Percentiles rank a stretch among this genome's conserved stretches.
Evolutionary conservation across 2,888 invertebrate species (phyloP).

Genomic region (Dolichomitus sp.): DNA sequence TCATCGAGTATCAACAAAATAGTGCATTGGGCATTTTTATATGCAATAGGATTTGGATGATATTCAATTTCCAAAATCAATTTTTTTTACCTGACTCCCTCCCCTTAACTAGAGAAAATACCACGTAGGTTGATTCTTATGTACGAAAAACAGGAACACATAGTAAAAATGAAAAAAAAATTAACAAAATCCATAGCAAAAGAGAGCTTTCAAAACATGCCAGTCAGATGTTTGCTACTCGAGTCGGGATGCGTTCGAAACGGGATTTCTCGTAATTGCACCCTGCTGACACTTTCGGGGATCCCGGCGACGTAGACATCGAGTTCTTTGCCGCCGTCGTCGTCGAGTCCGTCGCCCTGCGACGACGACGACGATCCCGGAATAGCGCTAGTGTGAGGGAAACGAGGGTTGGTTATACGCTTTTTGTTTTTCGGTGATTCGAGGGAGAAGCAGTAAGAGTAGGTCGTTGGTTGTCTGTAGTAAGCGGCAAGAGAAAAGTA

Average conservation of each 20-base stretch:
- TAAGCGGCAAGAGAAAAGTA: conserved; percentile 25
- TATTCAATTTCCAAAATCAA: no score
- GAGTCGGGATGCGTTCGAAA: conserved; percentile 42
- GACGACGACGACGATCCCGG: conserved; percentile 39
- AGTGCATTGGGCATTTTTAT: no score
- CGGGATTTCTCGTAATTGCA: conserved; percentile 67
- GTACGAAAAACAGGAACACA: neutral
- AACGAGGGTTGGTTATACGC: conserved; percentile 3
- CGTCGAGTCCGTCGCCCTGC: conserved; percentile 26
- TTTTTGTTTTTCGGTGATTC: conserved; percentile 15
- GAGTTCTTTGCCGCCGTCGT: conserved; percentile 37
- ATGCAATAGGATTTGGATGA: no score
- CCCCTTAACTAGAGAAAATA: no score
- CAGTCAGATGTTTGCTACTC: conserved; percentile 56
- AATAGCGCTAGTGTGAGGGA: conserved; percentile 41
- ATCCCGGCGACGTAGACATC: conserved; percentile 38
- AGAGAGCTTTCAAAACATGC: conserved; percentile 67
- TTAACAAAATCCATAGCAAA: conserved; percentile 45
- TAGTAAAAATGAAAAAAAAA: neutral
- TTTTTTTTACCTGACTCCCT: no score
- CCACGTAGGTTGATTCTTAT: no score
- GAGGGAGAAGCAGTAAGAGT: neutral
- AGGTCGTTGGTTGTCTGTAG: conserved; percentile 19
- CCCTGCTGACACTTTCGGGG: conserved; percentile 65
- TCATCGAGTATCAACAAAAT: no score